Percentiles rank a stretch among this genome's conserved stretches.
Conservation (phyloP, 2,797 vertebrate species). For the Aplochiton taeniatus region DNA sequence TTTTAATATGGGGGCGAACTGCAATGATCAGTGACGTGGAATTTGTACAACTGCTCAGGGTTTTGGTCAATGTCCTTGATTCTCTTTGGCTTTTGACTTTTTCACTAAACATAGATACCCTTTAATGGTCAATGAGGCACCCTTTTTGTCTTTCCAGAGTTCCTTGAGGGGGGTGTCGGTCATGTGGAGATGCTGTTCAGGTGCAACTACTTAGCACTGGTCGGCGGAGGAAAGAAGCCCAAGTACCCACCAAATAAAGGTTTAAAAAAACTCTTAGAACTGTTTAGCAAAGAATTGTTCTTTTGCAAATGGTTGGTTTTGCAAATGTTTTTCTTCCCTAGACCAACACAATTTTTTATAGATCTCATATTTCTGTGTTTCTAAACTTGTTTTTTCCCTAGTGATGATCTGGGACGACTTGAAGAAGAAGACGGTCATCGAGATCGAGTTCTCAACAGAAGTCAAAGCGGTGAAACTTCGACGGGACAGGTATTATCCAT, state of each 20-base stretch:
- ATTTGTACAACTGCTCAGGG: neutral
- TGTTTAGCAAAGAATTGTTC: too few relatives aligned
- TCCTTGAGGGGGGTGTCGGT: slow-evolving; percentile 94
- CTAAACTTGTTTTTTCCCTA: slow-evolving; percentile 42
- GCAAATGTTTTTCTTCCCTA: neutral
- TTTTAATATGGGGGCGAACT: too few relatives aligned
- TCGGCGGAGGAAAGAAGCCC: slow-evolving; percentile 97
- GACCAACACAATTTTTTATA: neutral
- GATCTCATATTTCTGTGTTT: neutral
- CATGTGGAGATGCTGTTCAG: slow-evolving; percentile 98
- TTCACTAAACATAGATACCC: neutral
- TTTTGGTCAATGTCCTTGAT: slow-evolving; percentile 1
- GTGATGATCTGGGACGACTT: slow-evolving; percentile 99
- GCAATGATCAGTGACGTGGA: too few relatives aligned
- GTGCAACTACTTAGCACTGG: slow-evolving; percentile 97
- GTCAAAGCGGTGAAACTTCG: slow-evolving; percentile 97
- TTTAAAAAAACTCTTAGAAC: slow-evolving; percentile 47
- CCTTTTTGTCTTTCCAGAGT: slow-evolving; percentile 80
- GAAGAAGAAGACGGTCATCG: slow-evolving; percentile 99
- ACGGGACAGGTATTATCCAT: slow-evolving; percentile 83
- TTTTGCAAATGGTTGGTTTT: too few relatives aligned
- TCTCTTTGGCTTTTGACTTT: slow-evolving; percentile 2
- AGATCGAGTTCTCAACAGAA: slow-evolving; percentile 98
- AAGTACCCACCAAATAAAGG: slow-evolving; percentile 99
- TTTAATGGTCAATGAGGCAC: neutral